Conservation (phyloP, 2,888 invertebrate species). For the Caenorhabditis sp. region DNA sequence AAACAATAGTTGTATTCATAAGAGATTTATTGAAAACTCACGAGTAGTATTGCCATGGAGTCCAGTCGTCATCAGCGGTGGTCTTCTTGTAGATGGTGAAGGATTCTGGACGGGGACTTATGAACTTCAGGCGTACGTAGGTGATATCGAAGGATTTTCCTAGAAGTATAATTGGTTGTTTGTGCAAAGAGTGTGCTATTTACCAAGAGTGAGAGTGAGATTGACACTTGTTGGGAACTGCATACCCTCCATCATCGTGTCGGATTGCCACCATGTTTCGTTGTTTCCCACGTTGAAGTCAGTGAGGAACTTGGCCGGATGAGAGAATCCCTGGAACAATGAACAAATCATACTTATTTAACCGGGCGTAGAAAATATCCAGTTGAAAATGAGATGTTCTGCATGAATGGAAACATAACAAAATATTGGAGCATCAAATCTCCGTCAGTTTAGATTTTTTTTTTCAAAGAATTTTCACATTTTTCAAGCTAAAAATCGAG, state of each 20-base stretch:
- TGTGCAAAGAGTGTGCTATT: not conserved
- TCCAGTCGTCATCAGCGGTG: conserved; percentile 87
- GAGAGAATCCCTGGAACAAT: conserved; percentile 70
- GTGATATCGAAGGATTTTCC: conserved; percentile 98
- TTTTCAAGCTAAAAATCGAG: too few relatives aligned
- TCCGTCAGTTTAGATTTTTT: too few relatives aligned
- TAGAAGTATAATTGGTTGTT: conserved; percentile 85
- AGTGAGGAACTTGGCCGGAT: conserved; percentile 87
- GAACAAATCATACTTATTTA: not conserved
- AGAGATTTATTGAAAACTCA: conserved; percentile 37
- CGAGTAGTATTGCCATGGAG: conserved; percentile 86
- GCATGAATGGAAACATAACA: too few relatives aligned
- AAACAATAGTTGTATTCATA: conserved; percentile 1
- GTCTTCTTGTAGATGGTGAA: conserved; percentile 94
- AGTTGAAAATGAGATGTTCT: too few relatives aligned
- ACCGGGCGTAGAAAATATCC: too few relatives aligned
- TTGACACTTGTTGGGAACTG: conserved; percentile 95
- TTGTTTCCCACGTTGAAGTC: conserved; percentile 94
- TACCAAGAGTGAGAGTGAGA: conserved; percentile 92
- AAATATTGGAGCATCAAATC: too few relatives aligned
- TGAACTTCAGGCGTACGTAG: conserved; percentile 94
- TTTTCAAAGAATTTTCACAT: too few relatives aligned
- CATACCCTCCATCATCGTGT: conserved; percentile 95
- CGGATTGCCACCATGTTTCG: conserved; percentile 97
- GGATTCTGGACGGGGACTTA: conserved; percentile 96